A percentile compares a stretch with the other conserved stretches of the same genome.
phyloP scores from a whole-genome alignment of 2,797 vertebrate genomes.

The Trachops cirrhosus region DNA sequence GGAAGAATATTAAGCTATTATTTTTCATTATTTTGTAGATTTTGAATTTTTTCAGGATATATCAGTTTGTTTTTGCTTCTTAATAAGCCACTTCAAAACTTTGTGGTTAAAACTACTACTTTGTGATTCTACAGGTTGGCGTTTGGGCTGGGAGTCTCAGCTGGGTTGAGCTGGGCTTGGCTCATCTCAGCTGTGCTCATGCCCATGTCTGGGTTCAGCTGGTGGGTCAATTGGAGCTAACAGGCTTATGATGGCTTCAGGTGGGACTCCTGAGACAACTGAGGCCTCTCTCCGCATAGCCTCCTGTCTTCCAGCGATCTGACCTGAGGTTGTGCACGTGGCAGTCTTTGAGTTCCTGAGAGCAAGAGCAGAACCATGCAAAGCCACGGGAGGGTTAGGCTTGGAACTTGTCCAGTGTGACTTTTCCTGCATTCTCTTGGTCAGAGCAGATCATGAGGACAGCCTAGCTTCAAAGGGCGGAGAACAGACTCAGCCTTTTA shows the following conservation, averaged over 20 bases:
- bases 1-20: neutral
- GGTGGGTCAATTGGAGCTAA: neutral
- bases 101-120: neutral
- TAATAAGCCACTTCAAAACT: neutral
- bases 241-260: neutral
- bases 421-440: neutral
- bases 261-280: neutral
- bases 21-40: constrained; percentile 31
- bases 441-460: neutral
- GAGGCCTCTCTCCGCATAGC: neutral
- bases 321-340: neutral
- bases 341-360: neutral
- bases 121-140: neutral
- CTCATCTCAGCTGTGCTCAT: neutral
- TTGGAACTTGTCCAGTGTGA: neutral
- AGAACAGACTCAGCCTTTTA: neutral
- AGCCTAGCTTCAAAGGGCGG: neutral
- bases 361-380: neutral
- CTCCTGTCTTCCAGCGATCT: neutral
- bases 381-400: neutral
- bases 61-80: neutral
- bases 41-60: neutral
- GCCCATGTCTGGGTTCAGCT: neutral
- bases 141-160: neutral
- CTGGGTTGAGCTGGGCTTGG: neutral